Base-by-base conservation (phyloP, 1,140 invertebrate species). In the Calosoma granatense region DNA sequence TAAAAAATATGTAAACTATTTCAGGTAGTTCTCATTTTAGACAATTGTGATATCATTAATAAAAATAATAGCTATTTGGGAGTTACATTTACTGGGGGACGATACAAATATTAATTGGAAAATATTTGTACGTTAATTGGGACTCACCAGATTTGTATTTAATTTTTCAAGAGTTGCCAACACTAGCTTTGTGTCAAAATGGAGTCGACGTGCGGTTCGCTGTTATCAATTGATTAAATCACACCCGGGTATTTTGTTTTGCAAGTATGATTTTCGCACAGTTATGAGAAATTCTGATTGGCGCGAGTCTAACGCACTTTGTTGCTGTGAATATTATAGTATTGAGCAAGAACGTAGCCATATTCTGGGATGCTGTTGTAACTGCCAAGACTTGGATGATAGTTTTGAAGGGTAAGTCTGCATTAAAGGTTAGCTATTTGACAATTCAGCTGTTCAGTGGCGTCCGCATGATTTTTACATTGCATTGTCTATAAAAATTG, bases 311-410 rank as follows among this genome's bases (percentile, higher is more conserved):
- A 47, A 17, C 17, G 3, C 41, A 47, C 17, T 81, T 52, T 81
- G 79, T 65, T 81, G 78, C 63, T 81, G 79, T 66, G 77, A 81
- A 71, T 81, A 80, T 63, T 70, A 78, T 56, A 70, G 76, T 60
- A 60, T 64, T 23, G 64, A 76, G 47, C 65, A 74, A 54, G 64
- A 78, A 60, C 67, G 71, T 51, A 77, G 70, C 57, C 79, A 81
- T 62, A 67, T 81, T n/a, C 61, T 81, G 60, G 75, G 67, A 62
- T 79, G 77, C 59, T 79, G 77, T 62, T 81, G 79, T 67, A 78
- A 78, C 63, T 81, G 79, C 64, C 65, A 69, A 58, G 74, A 79
- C 61, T 70, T 80, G 56, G 79, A 81, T 66, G 68, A 72, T 56
- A 70, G 67, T 20, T 69, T 70, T 63, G 74, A 75, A 21, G 74